These are phyloP conservation scores for Clostera curtula DNA, from an alignment of 2,888 invertebrate genomes.

Conservation along the genomic window DNA sequence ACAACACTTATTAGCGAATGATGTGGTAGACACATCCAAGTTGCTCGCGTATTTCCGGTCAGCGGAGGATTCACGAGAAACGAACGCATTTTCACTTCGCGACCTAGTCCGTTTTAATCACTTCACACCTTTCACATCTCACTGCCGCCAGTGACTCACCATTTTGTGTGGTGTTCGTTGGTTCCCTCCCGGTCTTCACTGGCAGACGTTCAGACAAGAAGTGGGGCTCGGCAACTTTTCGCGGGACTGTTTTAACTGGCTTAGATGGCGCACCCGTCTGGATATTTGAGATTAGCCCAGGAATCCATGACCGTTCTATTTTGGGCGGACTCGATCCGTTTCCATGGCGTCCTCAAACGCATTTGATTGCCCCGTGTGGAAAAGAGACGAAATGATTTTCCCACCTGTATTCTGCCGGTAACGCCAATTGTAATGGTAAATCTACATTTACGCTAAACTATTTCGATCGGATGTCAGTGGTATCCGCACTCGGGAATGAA, in stretches of 20 bases:
- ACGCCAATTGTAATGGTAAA: slow-evolving; percentile 60
- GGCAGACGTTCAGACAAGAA: slow-evolving; percentile 85
- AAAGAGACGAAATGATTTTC: slow-evolving; percentile 48
- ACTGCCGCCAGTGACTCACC: slow-evolving; percentile 75
- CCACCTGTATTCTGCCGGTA: slow-evolving; percentile 32
- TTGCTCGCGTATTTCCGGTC: slow-evolving; percentile 56
- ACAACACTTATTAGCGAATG: slow-evolving; percentile 46
- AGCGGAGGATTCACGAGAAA: slow-evolving; percentile 53
- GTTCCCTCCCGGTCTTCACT: slow-evolving; percentile 80
- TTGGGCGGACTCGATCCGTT: slow-evolving; percentile 57
- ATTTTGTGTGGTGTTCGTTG: slow-evolving; percentile 80
- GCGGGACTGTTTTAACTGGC: slow-evolving; percentile 82
- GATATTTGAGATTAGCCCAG: slow-evolving; percentile 78
- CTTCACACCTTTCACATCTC: slow-evolving; percentile 65
- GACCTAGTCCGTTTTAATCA: slow-evolving; percentile 54
- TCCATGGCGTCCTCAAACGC: slow-evolving; percentile 42
- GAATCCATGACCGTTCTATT: slow-evolving; percentile 74
- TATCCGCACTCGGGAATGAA: slow-evolving; percentile 40
- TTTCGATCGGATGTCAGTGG: slow-evolving; percentile 60
- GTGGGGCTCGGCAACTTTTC: slow-evolving; percentile 81
- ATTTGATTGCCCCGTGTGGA: slow-evolving; percentile 27
- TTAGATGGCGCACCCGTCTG: slow-evolving; percentile 81
- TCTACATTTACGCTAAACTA: slow-evolving; percentile 71
- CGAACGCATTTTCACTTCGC: slow-evolving; percentile 46
- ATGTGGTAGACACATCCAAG: slow-evolving; percentile 26